Base-by-base conservation (phyloP, 1,140 invertebrate genomes). In the Caenorhabditis inopinata region DNA sequence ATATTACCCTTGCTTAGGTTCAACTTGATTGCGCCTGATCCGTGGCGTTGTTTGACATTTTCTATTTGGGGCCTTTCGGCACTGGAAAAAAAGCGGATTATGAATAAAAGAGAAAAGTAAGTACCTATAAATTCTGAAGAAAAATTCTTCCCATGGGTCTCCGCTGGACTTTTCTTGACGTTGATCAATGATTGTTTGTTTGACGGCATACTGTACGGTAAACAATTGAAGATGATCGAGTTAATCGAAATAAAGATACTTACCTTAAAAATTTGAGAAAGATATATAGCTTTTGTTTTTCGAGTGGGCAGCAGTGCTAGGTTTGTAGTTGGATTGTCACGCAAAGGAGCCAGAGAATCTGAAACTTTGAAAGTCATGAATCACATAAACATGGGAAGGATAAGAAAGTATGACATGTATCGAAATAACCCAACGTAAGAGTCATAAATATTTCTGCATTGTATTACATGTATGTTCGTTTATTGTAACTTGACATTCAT, bases 281-380 rank as follows among this genome's bases (percentile, higher is more conserved):
- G 32, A 42, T 68, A 68, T 16, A 68, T 68, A 1, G 58, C 58
- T 68, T 68, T 68, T 29, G 58, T 68, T 68, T 68, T 68, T 42
- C 38, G 58, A 38, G 58, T 68, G 5, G 58, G 58, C 1, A 68
- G n/a, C 11, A 68, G 32, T 2, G 58, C 38, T 1, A 68, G 32
- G n/a, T 68, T 68, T 2, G 58, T 68, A 2, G 32, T 38, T 16
- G 58, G 58, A 12, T 68, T 32, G n/a, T 68, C 38, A 3, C n/a
- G n/a, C 25, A 68, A 68, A 11, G 58, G 58, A 18, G 4, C 58
- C 58, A 38, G 2, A 42, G n/a, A 42, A 68, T 9, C 1, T 21
- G 18, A 12, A 18, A 14, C 11, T 7, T 14, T 32, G 5, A 42
- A 42, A 7, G 5, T n/a, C n/a, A n/a, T n/a, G n/a, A n/a, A n/a